These are phyloP conservation scores for Drosophila sordidula DNA, from an alignment of 2,888 invertebrate species.

Conservation along the genomic window DNA sequence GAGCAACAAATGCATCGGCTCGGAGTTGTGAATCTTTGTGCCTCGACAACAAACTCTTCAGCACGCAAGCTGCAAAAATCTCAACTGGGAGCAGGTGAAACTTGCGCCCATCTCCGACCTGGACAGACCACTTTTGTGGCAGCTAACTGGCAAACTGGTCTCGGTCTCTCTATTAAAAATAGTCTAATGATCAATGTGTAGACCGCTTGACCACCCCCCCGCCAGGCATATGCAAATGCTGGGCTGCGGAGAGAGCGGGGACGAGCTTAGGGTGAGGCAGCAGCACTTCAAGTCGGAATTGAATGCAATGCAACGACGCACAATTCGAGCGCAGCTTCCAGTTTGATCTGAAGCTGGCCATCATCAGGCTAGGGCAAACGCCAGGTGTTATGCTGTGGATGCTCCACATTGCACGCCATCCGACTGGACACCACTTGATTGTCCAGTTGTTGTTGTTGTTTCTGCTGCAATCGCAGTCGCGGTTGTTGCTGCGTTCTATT, in stretches of 20 bases:
- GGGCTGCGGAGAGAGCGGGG: not conserved
- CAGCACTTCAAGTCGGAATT: conserved; percentile 27
- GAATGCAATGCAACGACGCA: conserved; percentile 45
- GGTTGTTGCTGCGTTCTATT: conserved; percentile 28
- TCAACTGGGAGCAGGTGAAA: conserved; percentile 74
- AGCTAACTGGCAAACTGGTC: conserved; percentile 59
- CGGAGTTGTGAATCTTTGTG: conserved; percentile 45
- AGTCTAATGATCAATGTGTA: conserved; percentile 74
- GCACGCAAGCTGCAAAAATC: conserved; percentile 75
- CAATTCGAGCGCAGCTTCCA: conserved; percentile 61
- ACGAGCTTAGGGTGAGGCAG: conserved; percentile 9
- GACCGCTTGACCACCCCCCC: not conserved
- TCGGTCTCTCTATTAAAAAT: conserved; percentile 74
- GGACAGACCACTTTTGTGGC: conserved; percentile 79
- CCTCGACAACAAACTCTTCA: conserved; percentile 66
- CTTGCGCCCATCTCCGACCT: conserved; percentile 63
- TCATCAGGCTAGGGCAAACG: conserved; percentile 56
- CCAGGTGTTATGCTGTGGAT: conserved; percentile 60
- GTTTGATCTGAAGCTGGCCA: conserved; percentile 41
- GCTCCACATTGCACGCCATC: conserved; percentile 59
- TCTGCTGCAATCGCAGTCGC: conserved; percentile 16
- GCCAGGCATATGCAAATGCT: conserved; percentile 60
- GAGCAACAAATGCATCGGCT: conserved; percentile 52
- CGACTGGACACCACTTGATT: conserved; percentile 45
- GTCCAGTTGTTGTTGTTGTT: conserved; percentile 52